Base-by-base conservation (phyloP, 2,888 invertebrate species). In the Ormyrus rosae region DNA sequence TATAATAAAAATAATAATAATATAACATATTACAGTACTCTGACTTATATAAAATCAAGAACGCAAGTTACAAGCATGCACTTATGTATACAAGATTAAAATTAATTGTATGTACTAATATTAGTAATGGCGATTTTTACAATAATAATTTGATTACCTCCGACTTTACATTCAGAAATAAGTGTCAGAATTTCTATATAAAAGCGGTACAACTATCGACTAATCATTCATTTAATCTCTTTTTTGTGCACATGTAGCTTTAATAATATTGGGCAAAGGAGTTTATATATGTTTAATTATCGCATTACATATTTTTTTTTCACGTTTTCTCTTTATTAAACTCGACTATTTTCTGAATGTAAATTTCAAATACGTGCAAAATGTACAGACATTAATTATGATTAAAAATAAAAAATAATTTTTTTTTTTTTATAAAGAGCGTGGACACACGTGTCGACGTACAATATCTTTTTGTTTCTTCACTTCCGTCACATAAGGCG, bases 1-100 rank as follows among this genome's bases (percentile, higher is more conserved):
- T 51, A 67, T 67, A 67, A 79, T 79, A 79, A 79, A 34, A 79
- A 74, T 19, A 74, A 73, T 73, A 76, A 81, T 77, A 81, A 68
- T 56, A 70, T 72, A 80, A 68, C 70, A 72, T 73, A 81, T 73
- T 80, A 80, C 77, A 82, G 71, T 78, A 76, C 65, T 80, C 78
- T 75, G 80, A 78, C 80, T 82, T 82, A 82, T 82, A 82, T 80
- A 82, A 82, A 82, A 82, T 82, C 70, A 76, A 82, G 76, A 80
- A 76, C 79, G 81, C 81, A 76, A 79, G 79, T 80, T 81, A 72
- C 79, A 82, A 82, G 82, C 80, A 82, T 80, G 82, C 74, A 78
- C 78, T 80, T 81, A 78, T 56, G 13, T 63, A 48, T 75, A 74
- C 71, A 10, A 65, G 64, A 77, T 77, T 77, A 77, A 80, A 80